These are phyloP conservation scores for Triplophysa yarkandensis DNA, from an alignment of 2,797 vertebrate genomes.

Conservation along the genomic window DNA sequence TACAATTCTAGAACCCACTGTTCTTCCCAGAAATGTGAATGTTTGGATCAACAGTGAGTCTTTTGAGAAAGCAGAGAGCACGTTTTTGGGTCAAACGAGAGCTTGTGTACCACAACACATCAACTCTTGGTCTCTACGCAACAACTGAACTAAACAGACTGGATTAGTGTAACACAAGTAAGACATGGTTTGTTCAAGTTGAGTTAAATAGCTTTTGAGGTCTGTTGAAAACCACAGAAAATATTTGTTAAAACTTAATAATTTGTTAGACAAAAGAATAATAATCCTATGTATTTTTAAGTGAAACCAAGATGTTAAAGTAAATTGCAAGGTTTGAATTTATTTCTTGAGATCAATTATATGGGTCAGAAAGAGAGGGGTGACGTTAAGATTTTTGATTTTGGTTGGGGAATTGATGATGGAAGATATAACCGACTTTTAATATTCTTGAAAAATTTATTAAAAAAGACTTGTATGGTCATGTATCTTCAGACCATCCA, in stretches of 20 bases:
- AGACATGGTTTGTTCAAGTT: not conserved
- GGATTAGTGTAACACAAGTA: not conserved
- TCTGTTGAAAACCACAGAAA: not conserved
- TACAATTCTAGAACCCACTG: conserved; percentile 33
- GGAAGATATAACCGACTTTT: too few species aligned
- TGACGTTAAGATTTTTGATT: not conserved
- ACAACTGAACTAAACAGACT: conserved; percentile 36
- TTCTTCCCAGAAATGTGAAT: conserved; percentile 49
- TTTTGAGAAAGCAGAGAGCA: conserved; percentile 27
- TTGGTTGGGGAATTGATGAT: too few species aligned
- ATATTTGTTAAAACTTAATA: not conserved
- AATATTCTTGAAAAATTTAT: too few species aligned
- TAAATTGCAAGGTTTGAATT: not conserved
- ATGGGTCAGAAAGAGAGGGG: not conserved
- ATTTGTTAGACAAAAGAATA: not conserved
- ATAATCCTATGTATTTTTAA: not conserved
- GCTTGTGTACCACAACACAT: conserved; percentile 17
- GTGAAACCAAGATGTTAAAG: not conserved
- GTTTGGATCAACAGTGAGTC: conserved; percentile 19
- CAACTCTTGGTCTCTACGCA: conserved; percentile 20
- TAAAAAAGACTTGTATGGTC: not conserved
- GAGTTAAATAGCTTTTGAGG: not conserved
- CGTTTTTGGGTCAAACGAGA: conserved; percentile 33
- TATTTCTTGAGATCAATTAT: not conserved
- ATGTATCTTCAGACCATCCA: not conserved